Base-by-base conservation (phyloP, 2,113 vertebrate species). In the Macquaria ambigua region DNA sequence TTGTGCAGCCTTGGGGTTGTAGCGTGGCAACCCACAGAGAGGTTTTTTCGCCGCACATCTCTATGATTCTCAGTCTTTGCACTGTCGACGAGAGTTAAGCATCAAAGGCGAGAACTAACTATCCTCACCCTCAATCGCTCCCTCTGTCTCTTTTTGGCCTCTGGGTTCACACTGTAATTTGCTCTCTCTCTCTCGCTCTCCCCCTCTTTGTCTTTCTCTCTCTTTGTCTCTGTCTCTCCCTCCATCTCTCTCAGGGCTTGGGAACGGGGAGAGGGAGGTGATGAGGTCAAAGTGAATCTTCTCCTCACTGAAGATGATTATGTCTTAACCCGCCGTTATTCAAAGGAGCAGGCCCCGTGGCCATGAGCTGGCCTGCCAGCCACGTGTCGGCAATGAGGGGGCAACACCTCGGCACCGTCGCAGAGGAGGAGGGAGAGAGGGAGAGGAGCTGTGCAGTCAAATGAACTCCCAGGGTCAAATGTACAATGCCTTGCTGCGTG, bases 231-330 rank as follows among this genome's bases (percentile, higher is more conserved):
- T 77, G 73, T 84, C 81, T 88, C 81, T 81, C 71, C 71, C 82
- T 74, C 88, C 82, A 72, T 90, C 88, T 93, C 91, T 94, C 94
- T 79, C 83, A 63, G 91, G 91, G 84, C 87, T 88, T 75, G 80
- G 84, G 90, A 92, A 93, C 89, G 92, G 94, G 84, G 83, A 77
- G 90, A 83, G 83, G 56, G 85, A 91, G 94, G 94, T 93, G 94
- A 94, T 81, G 88, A 89, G 94, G 95, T 96, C 95, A 95, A 89
- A 95, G 94, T 91, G 94, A 96, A 95, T 95, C 93, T 94, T 95
- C 94, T 93, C 83, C 83, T 89, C 61, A 79, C 87, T 58, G 90
- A 89, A 93, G 94, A 95, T 95, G 94, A 96, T 96, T 95, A 95
- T 94, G 95, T 95, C 92, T 93, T 95, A 95, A 95, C 94, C 93